Percentiles rank a stretch among this genome's conserved stretches.
phyloP scores from a whole-genome alignment of 2,113 vertebrate genomes.

The Thalassarche chlororhynchos region DNA sequence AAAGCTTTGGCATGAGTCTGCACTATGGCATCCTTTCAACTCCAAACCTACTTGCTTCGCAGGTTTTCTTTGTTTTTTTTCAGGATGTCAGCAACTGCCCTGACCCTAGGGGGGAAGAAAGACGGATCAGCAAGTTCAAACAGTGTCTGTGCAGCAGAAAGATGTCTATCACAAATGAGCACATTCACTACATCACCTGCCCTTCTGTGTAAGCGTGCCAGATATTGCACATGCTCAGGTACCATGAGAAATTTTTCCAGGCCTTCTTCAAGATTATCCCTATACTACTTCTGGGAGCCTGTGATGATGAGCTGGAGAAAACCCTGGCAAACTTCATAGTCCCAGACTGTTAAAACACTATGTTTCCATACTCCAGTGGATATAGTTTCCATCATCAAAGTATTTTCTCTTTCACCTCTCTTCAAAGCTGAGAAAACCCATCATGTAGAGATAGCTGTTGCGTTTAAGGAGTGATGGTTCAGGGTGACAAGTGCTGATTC shows the following conservation, averaged over 20 bases:
- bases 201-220: background rate
- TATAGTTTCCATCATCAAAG: background rate
- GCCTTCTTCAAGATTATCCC: background rate
- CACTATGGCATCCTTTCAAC: constrained; percentile 47
- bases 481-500: background rate
- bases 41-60: constrained; percentile 35
- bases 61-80: constrained; percentile 25
- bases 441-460: background rate
- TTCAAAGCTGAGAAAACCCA: background rate
- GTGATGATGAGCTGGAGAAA: background rate
- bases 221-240: background rate
- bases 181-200: background rate
- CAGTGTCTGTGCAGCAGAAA: constrained; percentile 35
- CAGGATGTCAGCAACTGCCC: constrained; percentile 48
- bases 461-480: background rate
- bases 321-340: background rate
- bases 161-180: constrained; percentile 43
- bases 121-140: constrained; percentile 47
- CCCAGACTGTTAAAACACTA: background rate
- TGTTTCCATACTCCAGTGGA: background rate
- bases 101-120: background rate
- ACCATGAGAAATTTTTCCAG: constrained; percentile 1
- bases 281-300: background rate
- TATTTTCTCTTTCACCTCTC: background rate
- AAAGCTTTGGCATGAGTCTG: constrained; percentile 45